phyloP scores from a whole-genome alignment of 2,113 vertebrate species.

The Columba janthina region DNA sequence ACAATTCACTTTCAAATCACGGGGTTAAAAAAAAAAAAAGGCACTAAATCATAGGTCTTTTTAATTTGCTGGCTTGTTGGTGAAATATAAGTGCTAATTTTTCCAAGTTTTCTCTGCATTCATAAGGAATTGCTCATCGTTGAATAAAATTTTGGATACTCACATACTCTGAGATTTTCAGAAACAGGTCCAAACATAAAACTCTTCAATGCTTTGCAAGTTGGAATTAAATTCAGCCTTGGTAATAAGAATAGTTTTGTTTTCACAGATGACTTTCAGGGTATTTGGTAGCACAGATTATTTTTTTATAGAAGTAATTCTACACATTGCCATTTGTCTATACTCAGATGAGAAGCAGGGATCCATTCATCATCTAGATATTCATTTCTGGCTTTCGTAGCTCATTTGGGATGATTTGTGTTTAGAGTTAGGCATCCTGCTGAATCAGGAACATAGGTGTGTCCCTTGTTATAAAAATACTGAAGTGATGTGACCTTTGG shows the following conservation, averaged over 20 bases:
- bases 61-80: background rate
- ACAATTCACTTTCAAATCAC: background rate
- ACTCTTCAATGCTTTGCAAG: background rate
- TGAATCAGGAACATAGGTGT: background rate
- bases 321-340: background rate
- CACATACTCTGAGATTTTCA: background rate
- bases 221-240: background rate
- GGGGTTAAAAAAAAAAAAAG: background rate
- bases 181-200: background rate
- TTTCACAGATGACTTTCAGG: background rate
- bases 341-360: background rate
- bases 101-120: background rate
- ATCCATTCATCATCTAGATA: background rate
- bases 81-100: background rate
- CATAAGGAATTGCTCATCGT: background rate
- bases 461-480: background rate
- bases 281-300: background rate
- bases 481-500: background rate
- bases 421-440: background rate
- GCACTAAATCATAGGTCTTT: background rate
- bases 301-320: background rate
- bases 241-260: background rate
- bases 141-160: background rate
- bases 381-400: background rate
- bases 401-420: background rate